Evolutionary conservation across 2,888 invertebrate species (phyloP), one percentile per base, ranked within the genome.

Genomic region (Vesta saturnalis): DNA sequence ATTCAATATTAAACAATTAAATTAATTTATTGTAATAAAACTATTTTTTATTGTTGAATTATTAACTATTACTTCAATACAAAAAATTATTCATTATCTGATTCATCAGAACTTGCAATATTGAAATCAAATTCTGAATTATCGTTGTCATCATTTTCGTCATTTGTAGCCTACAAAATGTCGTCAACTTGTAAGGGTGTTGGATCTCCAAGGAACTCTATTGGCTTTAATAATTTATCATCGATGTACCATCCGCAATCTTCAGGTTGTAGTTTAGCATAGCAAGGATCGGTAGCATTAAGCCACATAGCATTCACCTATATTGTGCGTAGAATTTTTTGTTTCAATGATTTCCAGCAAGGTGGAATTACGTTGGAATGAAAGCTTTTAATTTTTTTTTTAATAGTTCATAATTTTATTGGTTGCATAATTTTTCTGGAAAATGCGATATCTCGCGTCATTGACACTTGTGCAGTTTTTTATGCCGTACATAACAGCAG

Each of bases 281-380:
- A 78, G 15, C 60, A 39, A 22, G 71, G 70, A 8, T 75, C 64
- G 47, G 76, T 76, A 8, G 75, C 74, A 74, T 77, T 73, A 22
- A 58, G 39, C 77, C 77, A 74, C 77, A 77, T 78, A 0, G 75
- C 73, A 72, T 74, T 76, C 14, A 76, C 76, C 60, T 70, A 77
- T 67, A 73, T 73, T 57, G 73, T 76, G 64, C 74, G 70, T 67
- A 74, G 72, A 49, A 71, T 72, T 74, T 76, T 77, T 54, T 76
- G 75, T 55, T 18, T 69, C 23, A 74, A 70, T 64, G 74, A 74
- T 67, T 60, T 73, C 72, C 73, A 76, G 67, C 75, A 76, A 67
- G 76, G 75, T 71, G 74, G 74, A 64, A 77, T 74, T 56, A 54
- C 54, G 47, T 66, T 74, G 52, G 74, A 74, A 71, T 74, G 70